Evolutionary conservation across 2,797 vertebrate genomes (phyloP).

Genomic region (Rhyacichthys aspro): DNA sequence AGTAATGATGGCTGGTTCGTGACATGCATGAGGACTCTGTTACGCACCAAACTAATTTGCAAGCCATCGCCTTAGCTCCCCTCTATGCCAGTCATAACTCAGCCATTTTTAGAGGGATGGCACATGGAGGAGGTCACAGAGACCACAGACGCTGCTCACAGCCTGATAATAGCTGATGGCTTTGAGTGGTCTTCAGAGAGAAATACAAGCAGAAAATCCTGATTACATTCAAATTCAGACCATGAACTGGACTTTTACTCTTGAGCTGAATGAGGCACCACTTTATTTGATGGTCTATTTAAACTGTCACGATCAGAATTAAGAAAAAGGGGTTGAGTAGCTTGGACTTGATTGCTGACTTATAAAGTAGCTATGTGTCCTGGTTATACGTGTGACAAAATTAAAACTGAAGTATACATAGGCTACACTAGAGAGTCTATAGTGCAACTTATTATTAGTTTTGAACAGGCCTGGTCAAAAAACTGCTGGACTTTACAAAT

Average conservation of each 20-base stretch:
- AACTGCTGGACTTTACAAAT: conserved; percentile 33
- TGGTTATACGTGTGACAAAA: background rate
- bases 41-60: conserved; percentile 63
- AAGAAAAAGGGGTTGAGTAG: conserved; percentile 16
- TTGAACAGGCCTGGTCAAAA: background rate
- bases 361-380: conserved; percentile 8
- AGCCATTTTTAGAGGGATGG: conserved; percentile 58
- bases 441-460: conserved; percentile 3
- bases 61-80: conserved; percentile 43
- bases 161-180: conserved; percentile 57
- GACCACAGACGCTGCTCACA: conserved; percentile 42
- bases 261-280: conserved; percentile 41
- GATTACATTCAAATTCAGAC: conserved; percentile 72
- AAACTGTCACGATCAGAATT: conserved; percentile 57
- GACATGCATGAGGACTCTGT: conserved; percentile 61
- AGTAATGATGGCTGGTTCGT: conserved; percentile 68
- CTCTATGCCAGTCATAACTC: conserved; percentile 61
- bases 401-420: background rate
- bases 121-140: conserved; percentile 51
- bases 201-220: conserved; percentile 47
- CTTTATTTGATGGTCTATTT: conserved; percentile 51
- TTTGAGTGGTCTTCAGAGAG: conserved; percentile 60
- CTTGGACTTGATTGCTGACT: conserved; percentile 12
- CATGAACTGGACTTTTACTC: conserved; percentile 44
- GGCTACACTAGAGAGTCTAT: background rate